Conservation (phyloP, 2,797 vertebrate genomes). For the Etheostoma perlongum region DNA sequence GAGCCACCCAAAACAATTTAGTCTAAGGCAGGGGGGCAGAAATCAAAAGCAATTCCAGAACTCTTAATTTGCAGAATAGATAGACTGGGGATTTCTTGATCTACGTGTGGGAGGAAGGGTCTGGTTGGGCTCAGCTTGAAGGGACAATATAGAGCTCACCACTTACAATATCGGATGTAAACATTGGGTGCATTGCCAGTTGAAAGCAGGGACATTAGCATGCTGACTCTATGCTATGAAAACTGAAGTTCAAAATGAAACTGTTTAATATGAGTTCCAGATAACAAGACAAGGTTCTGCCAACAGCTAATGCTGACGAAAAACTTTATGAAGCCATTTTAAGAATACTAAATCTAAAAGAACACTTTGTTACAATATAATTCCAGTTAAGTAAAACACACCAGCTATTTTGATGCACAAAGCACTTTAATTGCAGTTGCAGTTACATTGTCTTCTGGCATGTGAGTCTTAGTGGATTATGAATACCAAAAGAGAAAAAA, state of each 20-base stretch:
- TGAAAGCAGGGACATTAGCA: not conserved
- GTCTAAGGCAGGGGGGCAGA: not conserved
- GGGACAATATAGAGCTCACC: not conserved
- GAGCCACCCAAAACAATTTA: not conserved
- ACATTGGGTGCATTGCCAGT: not conserved
- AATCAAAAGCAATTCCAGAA: not conserved
- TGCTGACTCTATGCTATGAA: not conserved
- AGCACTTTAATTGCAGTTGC: not conserved
- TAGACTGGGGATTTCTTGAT: not conserved
- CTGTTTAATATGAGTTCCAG: not conserved
- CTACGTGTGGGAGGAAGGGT: not conserved
- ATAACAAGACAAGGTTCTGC: not conserved
- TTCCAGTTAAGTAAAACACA: not conserved
- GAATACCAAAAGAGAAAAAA: not conserved
- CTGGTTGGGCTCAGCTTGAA: fast-evolving
- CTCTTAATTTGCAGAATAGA: no score
- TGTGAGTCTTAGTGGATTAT: not conserved
- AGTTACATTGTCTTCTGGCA: not conserved
- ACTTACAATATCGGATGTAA: not conserved
- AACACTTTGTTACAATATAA: not conserved
- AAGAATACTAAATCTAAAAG: not conserved
- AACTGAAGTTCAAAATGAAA: not conserved
- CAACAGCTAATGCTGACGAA: not conserved
- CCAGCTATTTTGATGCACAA: not conserved
- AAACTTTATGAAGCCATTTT: not conserved